Evolutionary conservation across 2,113 vertebrate species (phyloP).

Genomic region (Gavialis gangeticus): DNA sequence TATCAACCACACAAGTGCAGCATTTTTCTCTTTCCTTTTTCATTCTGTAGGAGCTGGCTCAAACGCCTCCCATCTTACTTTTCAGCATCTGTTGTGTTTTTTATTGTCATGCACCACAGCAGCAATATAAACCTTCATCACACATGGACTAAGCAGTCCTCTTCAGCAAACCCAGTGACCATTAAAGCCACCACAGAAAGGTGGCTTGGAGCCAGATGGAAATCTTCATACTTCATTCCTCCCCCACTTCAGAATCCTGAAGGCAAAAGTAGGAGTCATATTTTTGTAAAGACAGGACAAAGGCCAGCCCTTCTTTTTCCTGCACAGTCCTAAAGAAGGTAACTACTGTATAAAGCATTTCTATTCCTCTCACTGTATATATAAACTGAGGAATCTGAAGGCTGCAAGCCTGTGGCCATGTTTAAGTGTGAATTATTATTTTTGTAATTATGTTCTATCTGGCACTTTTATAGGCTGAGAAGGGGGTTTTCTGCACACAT

Average conservation of each 20-base stretch:
- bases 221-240: neutral
- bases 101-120: constrained; percentile 20
- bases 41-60: constrained; percentile 39
- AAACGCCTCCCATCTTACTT: constrained; percentile 9
- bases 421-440: constrained; percentile 15
- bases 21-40: neutral
- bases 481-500: neutral
- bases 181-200: constrained; percentile 45
- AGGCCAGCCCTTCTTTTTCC: constrained; percentile 16
- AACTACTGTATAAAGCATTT: constrained; percentile 16
- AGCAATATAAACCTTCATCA: neutral
- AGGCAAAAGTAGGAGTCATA: constrained; percentile 34
- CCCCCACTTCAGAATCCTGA: constrained; percentile 30
- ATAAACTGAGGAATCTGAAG: neutral
- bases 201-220: constrained; percentile 21
- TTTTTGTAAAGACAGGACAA: constrained; percentile 53
- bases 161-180: neutral
- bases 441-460: constrained; percentile 18
- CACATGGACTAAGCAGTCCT: neutral
- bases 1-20: constrained; percentile 38
- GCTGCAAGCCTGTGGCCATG: neutral
- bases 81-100: constrained; percentile 33
- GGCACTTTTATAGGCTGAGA: constrained; percentile 22
- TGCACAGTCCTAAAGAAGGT: constrained; percentile 21
- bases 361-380: neutral